These are phyloP conservation scores for Ctena decussata DNA, from an alignment of 2,888 invertebrate species.

Conservation along the genomic window DNA sequence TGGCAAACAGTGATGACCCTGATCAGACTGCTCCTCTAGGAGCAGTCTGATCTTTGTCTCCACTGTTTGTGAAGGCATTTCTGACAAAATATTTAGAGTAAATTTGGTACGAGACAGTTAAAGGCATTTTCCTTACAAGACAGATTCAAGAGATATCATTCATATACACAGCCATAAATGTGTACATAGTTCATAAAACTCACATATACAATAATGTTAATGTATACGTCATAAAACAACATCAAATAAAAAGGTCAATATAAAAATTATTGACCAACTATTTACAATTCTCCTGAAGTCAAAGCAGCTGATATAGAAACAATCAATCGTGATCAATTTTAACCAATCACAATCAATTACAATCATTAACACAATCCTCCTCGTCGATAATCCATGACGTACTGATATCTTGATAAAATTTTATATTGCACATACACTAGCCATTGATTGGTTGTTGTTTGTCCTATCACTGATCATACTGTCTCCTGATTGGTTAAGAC, in stretches of 20 bases:
- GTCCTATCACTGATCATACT: not conserved
- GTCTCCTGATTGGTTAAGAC: too few species aligned
- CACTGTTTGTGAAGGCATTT: too few species aligned
- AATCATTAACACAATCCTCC: not conserved
- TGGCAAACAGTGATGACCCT: too few species aligned
- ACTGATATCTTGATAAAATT: too few species aligned
- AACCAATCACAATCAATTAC: not conserved
- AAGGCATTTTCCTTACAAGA: too few species aligned
- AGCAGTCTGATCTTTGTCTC: too few species aligned
- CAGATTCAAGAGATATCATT: too few species aligned
- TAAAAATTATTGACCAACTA: conserved; percentile 11
- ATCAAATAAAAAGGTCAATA: conserved; percentile 9
- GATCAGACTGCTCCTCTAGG: too few species aligned
- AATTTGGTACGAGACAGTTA: too few species aligned
- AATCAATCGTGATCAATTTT: not conserved
- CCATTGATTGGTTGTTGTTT: not conserved
- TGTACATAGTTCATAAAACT: not conserved
- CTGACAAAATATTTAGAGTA: too few species aligned
- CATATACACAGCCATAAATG: not conserved
- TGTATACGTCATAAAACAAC: conserved; percentile 12
- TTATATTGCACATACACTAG: not conserved
- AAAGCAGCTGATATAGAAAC: not conserved
- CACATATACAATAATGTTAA: not conserved
- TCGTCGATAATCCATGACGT: not conserved
- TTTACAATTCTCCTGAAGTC: conserved; percentile 7